Evolutionary conservation across 2,888 invertebrate species (phyloP).

Genomic region (Microctonus hyperodae): DNA sequence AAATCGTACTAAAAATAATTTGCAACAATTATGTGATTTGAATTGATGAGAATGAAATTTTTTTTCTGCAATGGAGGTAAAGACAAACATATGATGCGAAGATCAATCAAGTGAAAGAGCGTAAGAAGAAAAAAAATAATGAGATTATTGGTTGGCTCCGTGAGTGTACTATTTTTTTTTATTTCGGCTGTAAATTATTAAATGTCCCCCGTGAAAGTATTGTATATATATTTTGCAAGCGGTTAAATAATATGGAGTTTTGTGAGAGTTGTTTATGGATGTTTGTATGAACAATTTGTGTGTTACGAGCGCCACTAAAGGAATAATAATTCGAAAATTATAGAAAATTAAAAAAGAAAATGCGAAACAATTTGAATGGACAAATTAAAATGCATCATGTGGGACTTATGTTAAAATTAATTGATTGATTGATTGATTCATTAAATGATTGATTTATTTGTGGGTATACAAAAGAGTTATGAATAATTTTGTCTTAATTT

Average conservation of each 20-base stretch:
- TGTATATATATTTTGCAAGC: conserved; percentile 53
- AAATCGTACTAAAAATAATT: neutral
- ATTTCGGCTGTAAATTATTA: conserved; percentile 51
- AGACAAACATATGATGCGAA: neutral
- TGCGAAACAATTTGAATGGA: neutral
- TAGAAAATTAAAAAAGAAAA: neutral
- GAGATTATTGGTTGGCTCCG: conserved; percentile 29
- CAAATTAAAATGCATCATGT: conserved; percentile 8
- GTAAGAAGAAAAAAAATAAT: neutral
- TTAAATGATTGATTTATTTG: no score
- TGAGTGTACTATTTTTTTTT: conserved; percentile 28
- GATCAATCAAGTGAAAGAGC: neutral
- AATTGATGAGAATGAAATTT: neutral
- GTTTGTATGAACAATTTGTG: neutral
- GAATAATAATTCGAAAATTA: conserved; percentile 6
- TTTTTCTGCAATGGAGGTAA: neutral
- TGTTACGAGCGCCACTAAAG: conserved; percentile 14
- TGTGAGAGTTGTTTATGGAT: neutral
- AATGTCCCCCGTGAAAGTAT: conserved; percentile 49
- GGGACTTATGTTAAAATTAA: neutral
- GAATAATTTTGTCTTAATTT: neutral
- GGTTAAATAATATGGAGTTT: conserved; percentile 14
- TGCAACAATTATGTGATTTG: neutral
- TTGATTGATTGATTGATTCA: no score
- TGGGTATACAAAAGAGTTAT: no score